Percentiles rank a stretch among this genome's conserved stretches.
Conservation (phyloP, 2,888 invertebrate species). For the Limnephilus lunatus region DNA sequence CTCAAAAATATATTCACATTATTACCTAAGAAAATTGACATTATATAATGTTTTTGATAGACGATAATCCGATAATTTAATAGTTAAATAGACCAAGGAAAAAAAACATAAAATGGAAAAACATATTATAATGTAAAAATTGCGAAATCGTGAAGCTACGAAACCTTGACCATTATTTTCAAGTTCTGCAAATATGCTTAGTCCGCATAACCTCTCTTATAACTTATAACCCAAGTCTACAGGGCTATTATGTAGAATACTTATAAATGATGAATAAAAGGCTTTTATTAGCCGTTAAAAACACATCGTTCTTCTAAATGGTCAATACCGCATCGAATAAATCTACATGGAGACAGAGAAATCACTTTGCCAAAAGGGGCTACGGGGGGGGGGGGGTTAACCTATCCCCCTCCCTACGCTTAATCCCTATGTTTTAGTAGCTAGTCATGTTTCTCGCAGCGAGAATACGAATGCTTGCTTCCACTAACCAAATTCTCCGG, state of each 20-base stretch:
- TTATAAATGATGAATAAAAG: neutral
- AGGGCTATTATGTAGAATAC: neutral
- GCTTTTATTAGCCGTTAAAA: neutral
- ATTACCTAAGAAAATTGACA: no score
- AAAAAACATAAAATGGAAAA: no score
- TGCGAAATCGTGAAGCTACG: no score
- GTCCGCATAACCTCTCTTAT: neutral
- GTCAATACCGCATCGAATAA: constrained; percentile 2
- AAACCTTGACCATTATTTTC: neutral
- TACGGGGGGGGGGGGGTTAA: neutral
- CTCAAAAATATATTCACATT: no score
- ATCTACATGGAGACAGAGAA: neutral
- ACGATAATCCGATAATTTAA: no score
- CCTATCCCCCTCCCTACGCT: neutral
- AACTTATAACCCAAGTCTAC: neutral
- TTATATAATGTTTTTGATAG: no score
- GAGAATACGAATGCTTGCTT: neutral
- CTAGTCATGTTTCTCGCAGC: neutral
- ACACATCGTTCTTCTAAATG: neutral
- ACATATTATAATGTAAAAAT: no score
- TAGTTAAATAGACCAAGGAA: no score
- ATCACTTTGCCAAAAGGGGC: neutral
- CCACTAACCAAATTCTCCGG: neutral
- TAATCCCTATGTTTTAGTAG: neutral
- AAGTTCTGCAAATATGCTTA: neutral